Conservation (phyloP, 2,888 invertebrate species). For the Apoda limacodes region DNA sequence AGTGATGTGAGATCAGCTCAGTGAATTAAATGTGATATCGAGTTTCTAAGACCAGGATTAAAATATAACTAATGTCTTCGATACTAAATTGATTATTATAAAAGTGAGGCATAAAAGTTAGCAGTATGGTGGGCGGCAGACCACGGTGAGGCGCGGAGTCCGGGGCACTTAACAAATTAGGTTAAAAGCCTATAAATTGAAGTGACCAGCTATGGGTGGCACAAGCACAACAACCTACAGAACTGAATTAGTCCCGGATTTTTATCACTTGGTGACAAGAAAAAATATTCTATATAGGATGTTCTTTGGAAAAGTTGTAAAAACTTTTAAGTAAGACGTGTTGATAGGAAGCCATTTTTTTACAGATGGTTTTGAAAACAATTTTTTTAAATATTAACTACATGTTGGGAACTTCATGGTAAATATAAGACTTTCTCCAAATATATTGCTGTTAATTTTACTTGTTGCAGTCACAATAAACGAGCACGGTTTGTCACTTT, state of each 20-base stretch:
- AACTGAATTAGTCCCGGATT: constrained; percentile 60
- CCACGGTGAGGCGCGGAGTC: constrained; percentile 19
- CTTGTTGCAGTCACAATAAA: no score
- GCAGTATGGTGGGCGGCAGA: constrained; percentile 36
- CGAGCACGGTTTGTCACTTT: no score
- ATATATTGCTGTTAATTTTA: no score
- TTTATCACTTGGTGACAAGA: constrained; percentile 62
- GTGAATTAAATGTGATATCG: neutral
- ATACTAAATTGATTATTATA: no score
- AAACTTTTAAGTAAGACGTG: no score
- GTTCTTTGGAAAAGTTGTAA: no score
- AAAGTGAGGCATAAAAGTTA: constrained; percentile 31
- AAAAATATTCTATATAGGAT: constrained; percentile 45
- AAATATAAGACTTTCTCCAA: no score
- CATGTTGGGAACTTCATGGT: no score
- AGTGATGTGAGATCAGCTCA: neutral
- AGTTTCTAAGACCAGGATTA: neutral
- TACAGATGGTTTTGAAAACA: no score
- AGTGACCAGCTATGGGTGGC: constrained; percentile 62
- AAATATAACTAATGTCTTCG: no score
- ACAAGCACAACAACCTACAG: constrained; percentile 45
- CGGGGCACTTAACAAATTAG: constrained; percentile 55
- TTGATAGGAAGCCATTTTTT: no score
- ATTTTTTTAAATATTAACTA: no score
- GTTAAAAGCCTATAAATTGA: constrained; percentile 68